Base-by-base conservation (phyloP, 2,113 vertebrate species). In the Melanocharis versteri region DNA sequence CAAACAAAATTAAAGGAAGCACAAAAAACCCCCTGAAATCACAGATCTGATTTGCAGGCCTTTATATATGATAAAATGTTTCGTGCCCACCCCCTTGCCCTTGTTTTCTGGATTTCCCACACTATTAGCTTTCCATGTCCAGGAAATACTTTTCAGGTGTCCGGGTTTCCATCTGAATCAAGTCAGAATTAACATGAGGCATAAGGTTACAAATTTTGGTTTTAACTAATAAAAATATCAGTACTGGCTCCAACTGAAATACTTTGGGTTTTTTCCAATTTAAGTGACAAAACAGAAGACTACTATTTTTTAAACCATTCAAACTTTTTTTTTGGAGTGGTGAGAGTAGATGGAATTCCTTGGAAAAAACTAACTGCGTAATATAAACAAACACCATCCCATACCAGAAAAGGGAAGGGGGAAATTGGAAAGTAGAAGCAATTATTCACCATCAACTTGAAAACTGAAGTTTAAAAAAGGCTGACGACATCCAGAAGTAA, bases 1-100 rank as follows among this genome's bases (percentile, higher is more conserved):
- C 93, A 97, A 87, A 45, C 10, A 66, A 94, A 96, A 92, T 50
- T 22, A 77, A 96, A 96, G 70, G 58, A 90, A 92, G 48, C 11
- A 50, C 48, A n/a, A 77, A 42, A 24, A 9, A 6, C 2, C 6
- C 9, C 33, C 28, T 85, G 35, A 87, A 96, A 40, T 30, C 15
- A 53, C 13, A 61, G 26, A 28, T 68, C 26, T 86, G 37, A 78
- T 65, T 30, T 78, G 18, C 5, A 85, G 51, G 27, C 37, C 39
- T 79, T 70, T 60, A 45, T 12, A 50, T 2, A 56, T 3, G 11
- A 85, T 16, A 24, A 93, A 60, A 7, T 26, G 18, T 19, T 84
- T 47, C 75, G 12, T 3, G 13, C 6, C 11, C 7, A 7, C 9
- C 2, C 8, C 14, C 31, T 2, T 5, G 4, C 4, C 26, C 31